Conservation (phyloP, 2,113 vertebrate genomes). For the Puntigrus tetrazona region DNA sequence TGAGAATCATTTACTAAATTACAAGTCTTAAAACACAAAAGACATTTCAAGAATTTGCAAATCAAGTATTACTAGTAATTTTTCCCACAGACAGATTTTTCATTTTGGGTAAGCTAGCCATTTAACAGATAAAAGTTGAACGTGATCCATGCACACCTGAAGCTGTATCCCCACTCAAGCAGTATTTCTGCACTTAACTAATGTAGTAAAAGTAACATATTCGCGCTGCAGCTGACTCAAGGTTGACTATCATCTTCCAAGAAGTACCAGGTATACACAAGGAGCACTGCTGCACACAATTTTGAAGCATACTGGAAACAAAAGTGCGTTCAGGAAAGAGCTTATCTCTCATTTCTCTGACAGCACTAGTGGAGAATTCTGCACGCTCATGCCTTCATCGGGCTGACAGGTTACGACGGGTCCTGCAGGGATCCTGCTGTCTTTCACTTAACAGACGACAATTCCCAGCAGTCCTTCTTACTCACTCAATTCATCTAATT, state of each 20-base stretch:
- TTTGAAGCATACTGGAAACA: not conserved
- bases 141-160: too few species aligned
- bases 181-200: too few species aligned
- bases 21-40: too few species aligned
- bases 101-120: too few species aligned
- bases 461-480: slow-evolving; percentile 1
- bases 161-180: too few species aligned
- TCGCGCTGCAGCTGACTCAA: not conserved
- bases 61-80: too few species aligned
- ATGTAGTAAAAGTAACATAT: too few species aligned
- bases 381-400: not conserved
- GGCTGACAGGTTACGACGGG: not conserved
- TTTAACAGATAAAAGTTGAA: too few species aligned
- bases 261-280: not conserved
- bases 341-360: not conserved
- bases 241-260: not conserved
- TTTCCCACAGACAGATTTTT: too few species aligned
- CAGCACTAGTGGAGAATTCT: too few species aligned
- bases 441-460: not conserved
- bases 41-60: too few species aligned
- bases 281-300: not conserved
- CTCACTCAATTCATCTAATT: not conserved
- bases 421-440: not conserved
- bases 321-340: not conserved
- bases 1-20: too few species aligned